Conservation (phyloP, 2,797 vertebrate genomes). For the Liparis tanakae region DNA sequence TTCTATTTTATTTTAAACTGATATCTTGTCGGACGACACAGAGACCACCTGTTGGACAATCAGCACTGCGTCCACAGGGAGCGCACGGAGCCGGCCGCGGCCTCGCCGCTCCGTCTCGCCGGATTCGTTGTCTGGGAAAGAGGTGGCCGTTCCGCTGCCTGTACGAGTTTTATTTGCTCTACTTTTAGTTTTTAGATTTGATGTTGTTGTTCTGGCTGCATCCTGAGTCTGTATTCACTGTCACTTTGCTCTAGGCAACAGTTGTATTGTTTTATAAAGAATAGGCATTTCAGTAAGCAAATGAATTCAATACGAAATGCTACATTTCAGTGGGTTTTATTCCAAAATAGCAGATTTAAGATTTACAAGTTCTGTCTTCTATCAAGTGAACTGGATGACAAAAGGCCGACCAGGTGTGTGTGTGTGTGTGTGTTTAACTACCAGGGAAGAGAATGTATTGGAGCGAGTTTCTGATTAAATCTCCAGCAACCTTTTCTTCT, state of each 20-base stretch:
- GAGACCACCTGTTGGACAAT: constrained; percentile 67
- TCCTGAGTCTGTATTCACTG: constrained; percentile 18
- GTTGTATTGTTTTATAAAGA: constrained; percentile 16
- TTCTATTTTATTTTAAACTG: constrained; percentile 32
- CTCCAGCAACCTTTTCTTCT: constrained; percentile 21
- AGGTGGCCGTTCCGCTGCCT: constrained; percentile 19
- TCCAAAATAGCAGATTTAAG: constrained; percentile 28
- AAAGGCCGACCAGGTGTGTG: constrained; percentile 8
- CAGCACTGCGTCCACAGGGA: constrained; percentile 52
- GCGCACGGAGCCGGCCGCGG: not conserved
- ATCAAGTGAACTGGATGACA: constrained; percentile 15
- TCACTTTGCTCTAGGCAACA: constrained; percentile 50
- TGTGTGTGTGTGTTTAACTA: constrained; percentile 28
- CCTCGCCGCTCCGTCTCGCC: not conserved
- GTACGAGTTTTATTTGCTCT: constrained; percentile 41
- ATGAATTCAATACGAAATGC: constrained; percentile 42
- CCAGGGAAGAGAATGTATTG: constrained; percentile 38
- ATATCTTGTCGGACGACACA: constrained; percentile 37
- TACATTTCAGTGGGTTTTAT: constrained; percentile 39
- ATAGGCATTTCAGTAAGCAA: constrained; percentile 33
- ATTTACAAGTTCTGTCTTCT: constrained; percentile 5
- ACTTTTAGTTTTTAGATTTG: constrained; percentile 49
- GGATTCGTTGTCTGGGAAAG: constrained; percentile 2
- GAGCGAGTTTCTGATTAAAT: constrained; percentile 17
- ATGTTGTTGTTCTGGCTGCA: constrained; percentile 27